These are phyloP conservation scores for Sturmia bella DNA, from an alignment of 2,888 invertebrate genomes.

Conservation along the genomic window DNA sequence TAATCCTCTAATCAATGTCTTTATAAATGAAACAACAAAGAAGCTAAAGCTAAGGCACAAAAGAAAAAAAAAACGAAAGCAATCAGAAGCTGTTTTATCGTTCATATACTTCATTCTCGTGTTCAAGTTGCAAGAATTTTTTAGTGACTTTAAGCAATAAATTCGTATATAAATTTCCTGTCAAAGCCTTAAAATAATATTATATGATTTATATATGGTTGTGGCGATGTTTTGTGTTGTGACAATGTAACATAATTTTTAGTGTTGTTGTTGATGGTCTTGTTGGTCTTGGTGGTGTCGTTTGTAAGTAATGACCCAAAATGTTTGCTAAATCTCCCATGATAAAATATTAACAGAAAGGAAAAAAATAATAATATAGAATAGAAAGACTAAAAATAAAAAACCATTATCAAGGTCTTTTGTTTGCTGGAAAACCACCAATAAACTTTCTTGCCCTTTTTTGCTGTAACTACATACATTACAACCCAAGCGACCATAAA, in stretches of 20 bases:
- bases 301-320: slow-evolving; percentile 51
- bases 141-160: slow-evolving; percentile 14
- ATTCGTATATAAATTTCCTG: slow-evolving; percentile 10
- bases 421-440: no score
- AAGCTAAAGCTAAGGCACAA: slow-evolving; percentile 9
- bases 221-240: neutral
- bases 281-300: slow-evolving; percentile 8
- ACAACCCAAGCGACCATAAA: no score
- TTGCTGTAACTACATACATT: no score
- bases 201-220: slow-evolving; percentile 36
- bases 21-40: slow-evolving; percentile 2
- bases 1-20: slow-evolving; percentile 42
- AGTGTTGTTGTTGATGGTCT: neutral
- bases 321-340: slow-evolving; percentile 56
- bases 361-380: neutral
- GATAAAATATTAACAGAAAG: slow-evolving; percentile 50
- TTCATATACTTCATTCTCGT: neutral
- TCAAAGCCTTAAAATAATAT: slow-evolving; percentile 19
- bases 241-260: neutral
- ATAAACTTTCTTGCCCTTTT: no score
- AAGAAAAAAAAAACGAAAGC: slow-evolving; percentile 5
- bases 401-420: neutral
- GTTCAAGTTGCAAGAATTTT: neutral
- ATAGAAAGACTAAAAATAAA: neutral
- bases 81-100: slow-evolving; percentile 27